Base-by-base conservation (phyloP, 1,140 invertebrate genomes). In the Limonius californicus region DNA sequence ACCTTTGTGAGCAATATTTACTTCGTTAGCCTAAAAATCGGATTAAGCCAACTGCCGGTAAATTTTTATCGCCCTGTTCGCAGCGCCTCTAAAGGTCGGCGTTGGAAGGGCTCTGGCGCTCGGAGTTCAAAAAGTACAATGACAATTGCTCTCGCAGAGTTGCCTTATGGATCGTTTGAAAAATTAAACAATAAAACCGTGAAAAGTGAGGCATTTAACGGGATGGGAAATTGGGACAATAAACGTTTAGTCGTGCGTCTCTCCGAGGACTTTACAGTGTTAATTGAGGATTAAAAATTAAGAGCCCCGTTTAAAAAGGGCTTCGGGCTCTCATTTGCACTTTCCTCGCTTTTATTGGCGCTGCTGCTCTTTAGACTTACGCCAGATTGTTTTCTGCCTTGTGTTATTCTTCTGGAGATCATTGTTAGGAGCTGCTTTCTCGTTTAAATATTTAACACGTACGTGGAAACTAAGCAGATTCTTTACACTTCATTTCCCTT, bases 231-330 rank as follows among this genome's bases (percentile, higher is more conserved):
- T 50, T 50, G 20, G 14, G 45, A 50, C 45, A 50, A 50, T 50
- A 50, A 50, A 21, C 45, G 45, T 50, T 50, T 50, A 50, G 45
- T 50, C 16, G 16, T 50, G 45, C 45, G 45, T 50, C 57, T 47
- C 57, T 53, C 57, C 12, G n/a, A 47, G 47, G 47, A 59, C 57
- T 32, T 47, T 43, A 18, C 57, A 59, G 43, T 59, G 57, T 59
- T 59, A 59, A 59, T 59, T 59, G 57, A 30, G 47, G 57, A 59
- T 59, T 59, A 59, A 59, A 59, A 59, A 59, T 59, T 59, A 59
- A 59, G 57, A 50, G 57, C 30, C 42, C 30, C 27, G 21, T 55
- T 55, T 55, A 55, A 35, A 35, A 55, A 55, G 30, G 30, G 21
- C 56, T 42, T 58, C 42, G 43, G 57, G 57, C 47, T 15, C 42